Percentiles rank a stretch among this genome's conserved stretches.
phyloP scores from a whole-genome alignment of 2,888 invertebrate genomes.

The Parnassius apollo region DNA sequence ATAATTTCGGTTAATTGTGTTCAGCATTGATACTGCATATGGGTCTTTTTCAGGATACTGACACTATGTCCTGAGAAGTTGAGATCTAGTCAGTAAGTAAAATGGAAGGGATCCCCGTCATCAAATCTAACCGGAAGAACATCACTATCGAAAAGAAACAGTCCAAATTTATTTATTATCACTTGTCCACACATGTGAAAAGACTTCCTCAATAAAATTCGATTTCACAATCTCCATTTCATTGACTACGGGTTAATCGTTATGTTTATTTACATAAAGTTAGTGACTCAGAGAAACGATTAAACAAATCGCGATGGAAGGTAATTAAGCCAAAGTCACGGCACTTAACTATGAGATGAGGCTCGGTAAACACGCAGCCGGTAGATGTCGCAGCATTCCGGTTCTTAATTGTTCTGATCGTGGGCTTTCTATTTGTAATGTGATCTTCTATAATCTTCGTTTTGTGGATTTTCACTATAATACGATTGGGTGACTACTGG shows the following conservation, averaged over 20 bases:
- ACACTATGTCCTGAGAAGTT: no score
- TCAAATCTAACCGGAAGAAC: no score
- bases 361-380: slow-evolving; percentile 37
- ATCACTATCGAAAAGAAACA: no score
- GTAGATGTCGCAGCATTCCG: slow-evolving; percentile 39
- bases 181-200: no score
- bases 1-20: no score
- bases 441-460: slow-evolving; percentile 19
- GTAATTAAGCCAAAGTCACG: slow-evolving; percentile 45
- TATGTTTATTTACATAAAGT: slow-evolving; percentile 36
- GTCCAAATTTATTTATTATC: no score
- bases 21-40: no score
- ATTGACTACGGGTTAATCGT: slow-evolving; percentile 11
- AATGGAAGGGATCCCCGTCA: no score
- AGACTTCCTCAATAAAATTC: background rate
- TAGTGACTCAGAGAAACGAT: slow-evolving; percentile 44
- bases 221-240: background rate
- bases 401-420: slow-evolving; percentile 51
- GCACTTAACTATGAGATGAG: slow-evolving; percentile 50
- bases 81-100: no score
- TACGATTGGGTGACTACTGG: slow-evolving; percentile 2
- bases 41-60: no score
- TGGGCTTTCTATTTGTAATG: slow-evolving; percentile 48
- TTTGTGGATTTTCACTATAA: slow-evolving; percentile 17
- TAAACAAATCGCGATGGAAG: slow-evolving; percentile 29